Evolutionary conservation across 2,888 invertebrate species (phyloP), one percentile per base, ranked within the genome.

Genomic region (Chromoteleia sp.): DNA sequence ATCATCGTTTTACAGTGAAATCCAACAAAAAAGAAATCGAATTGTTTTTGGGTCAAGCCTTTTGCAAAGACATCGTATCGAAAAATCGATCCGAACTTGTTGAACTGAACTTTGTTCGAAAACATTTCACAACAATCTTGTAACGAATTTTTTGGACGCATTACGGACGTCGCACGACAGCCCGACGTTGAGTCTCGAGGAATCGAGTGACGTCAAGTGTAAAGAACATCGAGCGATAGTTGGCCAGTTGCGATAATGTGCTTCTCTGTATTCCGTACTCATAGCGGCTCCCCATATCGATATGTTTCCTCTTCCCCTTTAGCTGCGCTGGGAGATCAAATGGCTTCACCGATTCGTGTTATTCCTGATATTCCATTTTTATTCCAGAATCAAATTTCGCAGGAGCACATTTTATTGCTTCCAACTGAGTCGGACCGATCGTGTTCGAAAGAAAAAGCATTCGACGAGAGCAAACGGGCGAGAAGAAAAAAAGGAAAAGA

Each of bases 261-360:
- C 88, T 89, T 88, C 88, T 91, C 90, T 91, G 91, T 91, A 91
- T 91, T 91, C 91, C 86, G 87, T 84, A 86, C 89, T 87, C 89
- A 89, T 91, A 85, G 82, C 85, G 83, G 84, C 88, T 88, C 88
- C 90, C 90, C 91, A 91, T 91, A 91, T 91, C 91, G 91, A 91
- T 90, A 90, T 85, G 84, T 85, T 83, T 82, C 67, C 79, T 50
- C 80, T 41, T 59, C 82, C 85, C 85, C 84, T 87, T 85, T 80
- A 82, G 84, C 84, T 81, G 81, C 84, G 83, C 87, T 86, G 86
- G 85, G 85, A 90, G 90, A 91, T 91, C 90, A 90, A 91, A 91
- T 91, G 91, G 91, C 91, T 91, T 91, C 91, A 91, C 91, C 91
- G 91, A 91, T 91, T 91, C 91, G 89, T 91, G 90, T 91, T 91